Evolutionary conservation across 2,888 invertebrate genomes (phyloP), one percentile per base, ranked within the genome.

Genomic region (Calliphora vomitoria): DNA sequence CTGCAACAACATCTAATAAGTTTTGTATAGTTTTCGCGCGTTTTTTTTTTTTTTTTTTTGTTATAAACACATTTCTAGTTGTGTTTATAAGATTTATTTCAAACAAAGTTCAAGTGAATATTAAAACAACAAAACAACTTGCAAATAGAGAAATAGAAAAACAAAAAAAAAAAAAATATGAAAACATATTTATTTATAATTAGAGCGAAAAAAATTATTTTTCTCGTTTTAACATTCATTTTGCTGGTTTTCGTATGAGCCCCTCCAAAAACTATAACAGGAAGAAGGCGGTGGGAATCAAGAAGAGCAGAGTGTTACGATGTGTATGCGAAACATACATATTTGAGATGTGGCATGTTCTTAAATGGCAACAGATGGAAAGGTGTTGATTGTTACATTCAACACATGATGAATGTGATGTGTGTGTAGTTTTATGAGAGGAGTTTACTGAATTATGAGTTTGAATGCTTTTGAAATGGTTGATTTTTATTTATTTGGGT

Each of bases 81-180:
- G 76, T 86, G 35, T 50, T 80, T 55, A 64, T 82, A 66, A 64
- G 25, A 78, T 64, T 78, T 79, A 66, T 75, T 80, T 79, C 82
- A 64, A 75, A 25, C 80, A 85, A 87, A 84, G 81, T 84, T 87
- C 85, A 87, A 87, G 87, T 79, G 85, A 87, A 85, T 69, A 69
- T 75, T 78, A 69, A 62, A 72, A 64, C 44, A 60, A 55, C 72
- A 81, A 60, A 66, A 31, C 5, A 69, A 60, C 3, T 31, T 25
- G 3, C 10, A 41, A 66, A 76, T 58, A 20, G 25, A 20, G 8
- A 68, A 13, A 0, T n/a, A 20, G 1, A 78, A 66, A 25, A 25
- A 25, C 25, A 25, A 25, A 25, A 25, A 1, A 25, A 25, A n/a
- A 25, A 25, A 38, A 81, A 31, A 72, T 53, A 66, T 60, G 31